Percentiles rank a stretch among this genome's conserved stretches.
These are phyloP conservation scores for Achlya flavicornis DNA, from an alignment of 2,888 invertebrate species.

Conservation along the genomic window DNA sequence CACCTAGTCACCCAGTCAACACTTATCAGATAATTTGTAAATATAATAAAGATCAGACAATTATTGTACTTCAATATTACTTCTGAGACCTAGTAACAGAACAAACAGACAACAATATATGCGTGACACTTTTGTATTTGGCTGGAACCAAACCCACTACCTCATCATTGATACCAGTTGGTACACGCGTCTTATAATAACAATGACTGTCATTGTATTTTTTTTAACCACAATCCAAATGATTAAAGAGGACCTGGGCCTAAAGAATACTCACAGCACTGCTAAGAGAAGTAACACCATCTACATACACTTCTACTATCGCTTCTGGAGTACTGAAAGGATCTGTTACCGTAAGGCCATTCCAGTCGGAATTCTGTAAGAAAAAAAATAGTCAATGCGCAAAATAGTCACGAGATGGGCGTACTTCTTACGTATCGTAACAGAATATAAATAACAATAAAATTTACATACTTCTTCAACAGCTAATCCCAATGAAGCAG, in stretches of 20 bases:
- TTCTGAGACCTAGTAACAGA: no score
- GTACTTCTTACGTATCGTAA: background rate
- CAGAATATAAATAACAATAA: constrained; percentile 4
- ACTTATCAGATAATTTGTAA: no score
- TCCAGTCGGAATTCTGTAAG: constrained; percentile 86
- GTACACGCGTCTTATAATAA: no score
- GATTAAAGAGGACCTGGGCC: background rate
- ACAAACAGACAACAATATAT: no score
- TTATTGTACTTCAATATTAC: no score
- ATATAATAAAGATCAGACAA: no score
- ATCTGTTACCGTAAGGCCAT: constrained; percentile 86
- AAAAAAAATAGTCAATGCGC: background rate
- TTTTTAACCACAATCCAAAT: no score
- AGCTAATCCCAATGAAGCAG: constrained; percentile 88
- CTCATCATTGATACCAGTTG: no score
- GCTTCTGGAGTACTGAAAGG: constrained; percentile 90
- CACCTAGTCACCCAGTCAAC: no score
- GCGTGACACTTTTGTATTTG: no score
- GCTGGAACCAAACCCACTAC: no score
- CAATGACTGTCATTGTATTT: no score
- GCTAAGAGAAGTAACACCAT: constrained; percentile 85
- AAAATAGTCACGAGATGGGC: constrained; percentile 1
- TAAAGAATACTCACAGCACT: constrained; percentile 62
- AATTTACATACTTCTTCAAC: constrained; percentile 84
- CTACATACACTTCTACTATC: constrained; percentile 87